These are phyloP conservation scores for Gryllus longicercus DNA, from an alignment of 2,888 invertebrate species.

Conservation along the genomic window DNA sequence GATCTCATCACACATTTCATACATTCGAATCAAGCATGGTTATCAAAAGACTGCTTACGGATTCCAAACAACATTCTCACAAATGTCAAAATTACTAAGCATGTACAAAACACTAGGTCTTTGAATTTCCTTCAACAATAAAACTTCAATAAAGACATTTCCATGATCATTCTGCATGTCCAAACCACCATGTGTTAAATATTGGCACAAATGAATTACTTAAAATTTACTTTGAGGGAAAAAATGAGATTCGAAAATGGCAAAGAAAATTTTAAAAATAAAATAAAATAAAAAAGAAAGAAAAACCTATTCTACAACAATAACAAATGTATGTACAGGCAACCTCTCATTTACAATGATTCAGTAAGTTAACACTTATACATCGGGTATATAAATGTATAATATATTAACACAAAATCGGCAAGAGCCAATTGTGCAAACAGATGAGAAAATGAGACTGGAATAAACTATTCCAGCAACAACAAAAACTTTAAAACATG, in stretches of 20 bases:
- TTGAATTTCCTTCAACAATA: not conserved
- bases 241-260: not conserved
- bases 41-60: too few relatives aligned
- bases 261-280: not conserved
- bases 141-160: not conserved
- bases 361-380: not conserved
- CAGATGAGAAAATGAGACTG: slow-evolving; percentile 17
- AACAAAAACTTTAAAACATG: not conserved
- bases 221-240: not conserved
- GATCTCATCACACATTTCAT: too few relatives aligned
- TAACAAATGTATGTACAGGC: not conserved
- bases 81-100: too few relatives aligned
- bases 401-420: not conserved
- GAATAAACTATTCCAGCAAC: not conserved
- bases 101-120: too few relatives aligned
- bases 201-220: not conserved
- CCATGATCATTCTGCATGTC: not conserved
- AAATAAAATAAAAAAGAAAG: too few relatives aligned
- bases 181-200: not conserved
- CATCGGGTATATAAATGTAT: not conserved
- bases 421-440: not conserved
- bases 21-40: too few relatives aligned
- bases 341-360: not conserved
- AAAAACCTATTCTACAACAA: not conserved
- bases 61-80: too few relatives aligned